Conservation (phyloP, 1,140 invertebrate genomes). For the Steinernema feltiae region DNA sequence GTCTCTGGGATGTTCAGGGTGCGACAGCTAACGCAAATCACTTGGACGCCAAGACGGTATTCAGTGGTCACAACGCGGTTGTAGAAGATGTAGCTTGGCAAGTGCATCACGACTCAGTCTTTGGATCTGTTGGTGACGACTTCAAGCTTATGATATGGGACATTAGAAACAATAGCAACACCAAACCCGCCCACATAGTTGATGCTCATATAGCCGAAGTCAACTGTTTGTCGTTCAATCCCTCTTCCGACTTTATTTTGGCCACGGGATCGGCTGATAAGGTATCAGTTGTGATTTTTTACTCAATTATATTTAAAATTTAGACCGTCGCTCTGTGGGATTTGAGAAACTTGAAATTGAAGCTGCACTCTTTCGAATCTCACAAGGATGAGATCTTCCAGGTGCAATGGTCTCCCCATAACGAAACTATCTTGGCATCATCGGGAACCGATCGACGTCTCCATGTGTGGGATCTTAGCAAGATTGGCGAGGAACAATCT, state of each 20-base stretch:
- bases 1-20: conserved; percentile 84
- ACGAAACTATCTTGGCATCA: conserved; percentile 97
- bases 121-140: conserved; percentile 98
- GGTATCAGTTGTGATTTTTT: conserved; percentile 56
- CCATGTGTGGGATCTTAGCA: conserved; percentile 99
- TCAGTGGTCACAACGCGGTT: conserved; percentile 96
- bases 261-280: conserved; percentile 97
- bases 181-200: conserved; percentile 93
- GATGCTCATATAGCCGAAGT: conserved; percentile 99
- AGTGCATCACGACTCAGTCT: conserved; percentile 89
- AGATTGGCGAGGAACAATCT: conserved; percentile 98
- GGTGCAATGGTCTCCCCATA: conserved; percentile 99
- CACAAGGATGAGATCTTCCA: conserved; percentile 99
- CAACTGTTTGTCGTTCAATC: conserved; percentile 98
- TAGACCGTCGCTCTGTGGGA: conserved; percentile 86
- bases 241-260: conserved; percentile 96
- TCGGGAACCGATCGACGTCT: conserved; percentile 93
- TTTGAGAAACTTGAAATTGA: conserved; percentile 89
- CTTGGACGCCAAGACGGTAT: conserved; percentile 95
- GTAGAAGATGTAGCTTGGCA: conserved; percentile 99
- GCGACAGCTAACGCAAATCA: conserved; percentile 85
- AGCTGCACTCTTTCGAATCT: conserved; percentile 97
- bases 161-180: conserved; percentile 86
- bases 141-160: conserved; percentile 99
- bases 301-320: not conserved